phyloP scores from a whole-genome alignment of 2,797 vertebrate species.

The Arnoldichthys spilopterus region DNA sequence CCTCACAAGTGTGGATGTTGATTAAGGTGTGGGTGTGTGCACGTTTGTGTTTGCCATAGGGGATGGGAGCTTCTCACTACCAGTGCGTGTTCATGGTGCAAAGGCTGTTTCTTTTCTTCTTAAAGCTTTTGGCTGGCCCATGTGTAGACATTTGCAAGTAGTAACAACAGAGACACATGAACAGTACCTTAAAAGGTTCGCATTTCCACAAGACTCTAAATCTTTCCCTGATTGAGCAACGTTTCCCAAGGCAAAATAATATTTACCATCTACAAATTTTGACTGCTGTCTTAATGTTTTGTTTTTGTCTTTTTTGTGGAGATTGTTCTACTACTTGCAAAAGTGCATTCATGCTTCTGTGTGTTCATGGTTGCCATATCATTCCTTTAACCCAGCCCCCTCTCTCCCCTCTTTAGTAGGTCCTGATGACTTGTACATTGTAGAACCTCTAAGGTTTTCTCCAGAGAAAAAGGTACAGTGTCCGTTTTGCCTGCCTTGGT shows the following conservation, averaged over 20 bases:
- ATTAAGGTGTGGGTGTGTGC: not conserved
- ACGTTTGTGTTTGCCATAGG: slow-evolving; percentile 6
- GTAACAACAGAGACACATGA: slow-evolving; percentile 49
- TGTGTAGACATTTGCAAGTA: slow-evolving; percentile 78
- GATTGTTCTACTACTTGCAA: slow-evolving; percentile 74
- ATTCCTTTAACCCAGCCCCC: slow-evolving; percentile 77
- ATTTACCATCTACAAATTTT: not conserved
- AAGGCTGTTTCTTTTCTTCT: slow-evolving; percentile 58
- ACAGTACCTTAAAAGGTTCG: not conserved
- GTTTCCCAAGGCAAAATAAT: not conserved
- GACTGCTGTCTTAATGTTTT: not conserved
- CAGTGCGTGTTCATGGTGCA: slow-evolving; percentile 28
- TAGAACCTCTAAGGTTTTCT: slow-evolving; percentile 98
- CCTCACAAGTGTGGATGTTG: too few relatives aligned
- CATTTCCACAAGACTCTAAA: not conserved
- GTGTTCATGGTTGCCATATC: slow-evolving; percentile 74
- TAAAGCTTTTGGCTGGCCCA: slow-evolving; percentile 69
- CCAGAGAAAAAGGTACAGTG: slow-evolving; percentile 97
- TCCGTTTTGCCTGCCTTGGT: slow-evolving; percentile 57
- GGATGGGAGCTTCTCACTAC: slow-evolving; percentile 1
- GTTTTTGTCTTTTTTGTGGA: too few relatives aligned
- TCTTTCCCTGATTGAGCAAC: not conserved
- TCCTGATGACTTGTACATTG: slow-evolving; percentile 97
- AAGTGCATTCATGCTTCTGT: slow-evolving; percentile 77
- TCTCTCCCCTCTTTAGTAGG: slow-evolving; percentile 87